Conservation (phyloP, 2,113 vertebrate species). For the Otus sunia region DNA sequence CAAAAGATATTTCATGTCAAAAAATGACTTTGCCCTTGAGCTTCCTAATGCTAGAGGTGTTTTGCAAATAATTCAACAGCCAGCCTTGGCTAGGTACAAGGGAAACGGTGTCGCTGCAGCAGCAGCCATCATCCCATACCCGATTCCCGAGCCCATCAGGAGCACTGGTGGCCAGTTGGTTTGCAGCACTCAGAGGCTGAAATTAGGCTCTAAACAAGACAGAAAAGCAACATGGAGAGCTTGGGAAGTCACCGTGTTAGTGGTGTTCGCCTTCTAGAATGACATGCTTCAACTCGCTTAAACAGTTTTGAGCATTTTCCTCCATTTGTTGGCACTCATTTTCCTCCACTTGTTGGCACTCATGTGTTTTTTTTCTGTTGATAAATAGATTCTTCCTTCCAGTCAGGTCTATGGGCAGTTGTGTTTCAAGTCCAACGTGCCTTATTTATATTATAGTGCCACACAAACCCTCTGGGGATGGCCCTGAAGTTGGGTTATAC, state of each 20-base stretch:
- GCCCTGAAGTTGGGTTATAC: not conserved
- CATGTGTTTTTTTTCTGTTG: not conserved
- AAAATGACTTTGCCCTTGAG: not conserved
- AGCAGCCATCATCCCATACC: not conserved
- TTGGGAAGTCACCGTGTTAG: not conserved
- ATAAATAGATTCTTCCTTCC: not conserved
- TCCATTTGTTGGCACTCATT: not conserved
- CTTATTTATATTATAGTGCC: not conserved
- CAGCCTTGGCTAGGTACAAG: not conserved
- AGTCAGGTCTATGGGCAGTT: not conserved
- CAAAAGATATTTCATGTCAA: not conserved
- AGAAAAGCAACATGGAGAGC: not conserved
- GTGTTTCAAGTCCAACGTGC: not conserved
- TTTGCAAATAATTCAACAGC: not conserved
- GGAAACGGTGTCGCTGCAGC: not conserved
- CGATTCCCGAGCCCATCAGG: rapidly evolving
- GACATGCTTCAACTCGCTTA: not conserved
- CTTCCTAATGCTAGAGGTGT: not conserved
- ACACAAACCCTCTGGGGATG: not conserved
- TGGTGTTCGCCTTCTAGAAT: not conserved
- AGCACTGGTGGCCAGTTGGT: not conserved
- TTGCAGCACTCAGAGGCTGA: not conserved
- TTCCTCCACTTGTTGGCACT: not conserved
- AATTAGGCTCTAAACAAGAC: not conserved
- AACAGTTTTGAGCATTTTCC: rapidly evolving